Base-by-base conservation (phyloP, 2,113 vertebrate species). In the Aspiorhynchus laticeps region DNA sequence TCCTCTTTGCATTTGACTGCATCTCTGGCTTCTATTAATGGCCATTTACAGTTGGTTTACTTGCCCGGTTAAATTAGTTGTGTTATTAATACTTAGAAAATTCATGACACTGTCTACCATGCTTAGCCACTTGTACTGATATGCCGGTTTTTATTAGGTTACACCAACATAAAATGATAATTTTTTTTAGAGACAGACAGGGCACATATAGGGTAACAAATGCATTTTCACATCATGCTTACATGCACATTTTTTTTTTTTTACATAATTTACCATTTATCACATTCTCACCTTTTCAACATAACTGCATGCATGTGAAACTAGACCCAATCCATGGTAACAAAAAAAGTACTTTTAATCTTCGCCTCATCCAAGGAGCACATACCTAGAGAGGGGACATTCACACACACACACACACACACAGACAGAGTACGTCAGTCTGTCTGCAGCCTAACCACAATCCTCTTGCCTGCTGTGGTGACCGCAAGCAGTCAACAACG, bases 401-500 rank as follows among this genome's bases (percentile, higher is more conserved):
- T 79, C 48, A 79, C n/a, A n/a, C n/a, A n/a, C n/a, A n/a, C n/a
- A n/a, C n/a, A 31, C 15, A 19, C 26, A 53, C 61, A 24, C 7
- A 48, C 36, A 31, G 33, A 73, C 31, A 69, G 12, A 69, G 85
- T 90, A 89, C 86, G 91, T 90, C 91, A 89, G 91, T 94, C 93
- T 56, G 75, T 95, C 93, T 94, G 93, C 92, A 92, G 90, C 90
- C 91, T 93, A 93, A 95, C 93, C 94, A 91, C 96, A 96, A 93
- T 85, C 92, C 93, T 92, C 88, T 80, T 86, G 85, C 95, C 95
- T 96, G 94, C 94, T 95, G 92, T 91, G 93, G 93, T 92, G 95
- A 96, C 96, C 96, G 90, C 96, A 97, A 96, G 90, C 92, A 95
- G 96, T 95, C 96, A 96, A 95, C 92, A 95, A 94, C 95, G 95